A percentile compares a stretch with the other conserved stretches of the same genome.
Evolutionary conservation across 2,113 vertebrate genomes (phyloP).

Genomic region (Thamnaconus septentrionalis): DNA sequence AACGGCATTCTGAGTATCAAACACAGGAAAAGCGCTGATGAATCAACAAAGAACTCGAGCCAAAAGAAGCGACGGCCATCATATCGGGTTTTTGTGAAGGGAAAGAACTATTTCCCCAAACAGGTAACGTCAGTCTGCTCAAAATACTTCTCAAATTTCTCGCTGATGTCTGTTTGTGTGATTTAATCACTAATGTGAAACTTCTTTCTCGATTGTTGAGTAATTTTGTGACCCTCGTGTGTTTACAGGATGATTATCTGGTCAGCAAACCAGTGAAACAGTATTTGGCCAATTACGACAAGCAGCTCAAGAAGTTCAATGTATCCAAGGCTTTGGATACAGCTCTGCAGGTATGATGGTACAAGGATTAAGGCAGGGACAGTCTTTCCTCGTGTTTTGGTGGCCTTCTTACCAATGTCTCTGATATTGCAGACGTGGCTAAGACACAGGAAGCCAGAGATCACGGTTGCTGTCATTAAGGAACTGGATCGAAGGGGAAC

Average conservation of each 20-base stretch:
- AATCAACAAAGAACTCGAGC: conserved; percentile 64
- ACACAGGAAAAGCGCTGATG: conserved; percentile 84
- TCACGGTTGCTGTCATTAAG: conserved; percentile 90
- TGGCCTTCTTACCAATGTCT: background rate
- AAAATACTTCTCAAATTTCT: no score
- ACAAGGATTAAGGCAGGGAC: no score
- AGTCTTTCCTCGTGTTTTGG: no score
- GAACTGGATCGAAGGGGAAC: conserved; percentile 93
- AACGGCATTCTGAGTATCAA: conserved; percentile 90
- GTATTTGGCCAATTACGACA: conserved; percentile 88
- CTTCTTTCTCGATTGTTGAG: background rate
- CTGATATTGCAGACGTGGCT: conserved; percentile 68
- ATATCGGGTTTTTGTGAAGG: conserved; percentile 88
- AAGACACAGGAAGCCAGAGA: conserved; percentile 81
- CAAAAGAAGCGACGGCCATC: conserved; percentile 77
- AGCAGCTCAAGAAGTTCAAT: conserved; percentile 86
- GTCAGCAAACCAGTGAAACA: conserved; percentile 85
- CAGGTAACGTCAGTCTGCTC: conserved; percentile 68
- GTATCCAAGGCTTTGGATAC: conserved; percentile 91
- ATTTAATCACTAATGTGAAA: background rate
- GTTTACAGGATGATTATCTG: conserved; percentile 86
- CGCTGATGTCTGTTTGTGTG: background rate
- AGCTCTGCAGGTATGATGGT: conserved; percentile 81
- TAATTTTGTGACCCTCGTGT: background rate
- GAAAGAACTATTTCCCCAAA: conserved; percentile 87